Evolutionary conservation across 2,113 vertebrate genomes (phyloP), one percentile per base, ranked within the genome.

Genomic region (Muntiacus muntjak): DNA sequence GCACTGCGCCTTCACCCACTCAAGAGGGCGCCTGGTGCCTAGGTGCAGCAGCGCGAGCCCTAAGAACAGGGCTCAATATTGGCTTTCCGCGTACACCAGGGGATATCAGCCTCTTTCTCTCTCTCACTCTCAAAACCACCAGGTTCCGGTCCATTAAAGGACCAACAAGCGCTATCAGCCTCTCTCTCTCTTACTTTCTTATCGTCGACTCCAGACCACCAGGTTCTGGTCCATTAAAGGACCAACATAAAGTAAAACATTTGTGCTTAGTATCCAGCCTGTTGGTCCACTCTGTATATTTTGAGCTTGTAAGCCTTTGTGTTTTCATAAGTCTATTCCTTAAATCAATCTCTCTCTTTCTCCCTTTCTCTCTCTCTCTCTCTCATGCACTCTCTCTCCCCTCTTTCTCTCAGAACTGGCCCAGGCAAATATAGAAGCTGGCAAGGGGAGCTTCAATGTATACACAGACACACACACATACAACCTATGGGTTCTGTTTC

Each of bases 331-430:
- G 55, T 47, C 30, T 64, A 16, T 85, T 78, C 64, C 36, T 93
- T 85, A 89, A 93, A 40, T 89, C 57, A 47, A 4, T 89, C 54
- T 78, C 52, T 93, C 54, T 50, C 17, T 21, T 13, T 83, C 76
- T 45, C 13, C 7, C 26, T 84, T 43, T n/a, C 23, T 85, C 82
- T 19, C 9, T 40, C 23, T 43, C 43, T 43, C 43, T 45, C 62
- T 30, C 9, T 11, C 71, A 26, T 43, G 36, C 0, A 0, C 25
- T 71, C 45, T 26, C 43, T 13, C 62, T 30, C 10, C 7, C 4
- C 21, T 25, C 30, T 26, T 5, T n/a, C 19, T 23, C 62, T 55
- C 10, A 33, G 47, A 81, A 52, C 50, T 82, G 79, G 30, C 30
- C 19, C 17, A 82, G n/a, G 47, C 50, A 54, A 82, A 50, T n/a